phyloP scores from a whole-genome alignment of 2,888 invertebrate species.

The Acanthosepion lycidas region DNA sequence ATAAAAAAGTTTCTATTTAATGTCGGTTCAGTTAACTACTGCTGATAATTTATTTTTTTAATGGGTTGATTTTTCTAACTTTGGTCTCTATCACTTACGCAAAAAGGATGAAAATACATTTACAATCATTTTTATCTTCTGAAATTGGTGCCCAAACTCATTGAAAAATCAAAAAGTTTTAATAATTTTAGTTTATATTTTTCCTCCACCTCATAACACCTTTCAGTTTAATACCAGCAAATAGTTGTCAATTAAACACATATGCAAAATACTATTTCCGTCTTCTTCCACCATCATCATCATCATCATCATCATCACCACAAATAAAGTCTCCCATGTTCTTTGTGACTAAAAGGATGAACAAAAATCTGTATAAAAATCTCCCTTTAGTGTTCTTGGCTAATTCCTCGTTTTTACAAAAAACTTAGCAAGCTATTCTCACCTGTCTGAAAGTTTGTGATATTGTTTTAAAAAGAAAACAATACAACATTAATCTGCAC shows the following conservation, averaged over 20 bases:
- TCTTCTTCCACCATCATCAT: background rate
- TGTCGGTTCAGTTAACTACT: background rate
- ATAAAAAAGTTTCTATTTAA: background rate
- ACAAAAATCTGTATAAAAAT: background rate
- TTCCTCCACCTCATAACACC: too few relatives aligned
- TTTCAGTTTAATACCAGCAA: background rate
- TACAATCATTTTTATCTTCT: background rate
- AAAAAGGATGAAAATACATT: background rate
- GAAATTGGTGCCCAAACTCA: background rate
- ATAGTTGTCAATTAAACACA: background rate
- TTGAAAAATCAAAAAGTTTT: background rate
- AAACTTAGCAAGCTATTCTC: background rate
- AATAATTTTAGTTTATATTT: background rate
- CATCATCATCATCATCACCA: too few relatives aligned
- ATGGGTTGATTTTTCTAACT: background rate
- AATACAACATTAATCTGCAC: background rate
- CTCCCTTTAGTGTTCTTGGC: background rate
- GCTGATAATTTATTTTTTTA: slow-evolving; percentile 13
- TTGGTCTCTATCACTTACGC: background rate
- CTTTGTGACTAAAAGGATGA: background rate
- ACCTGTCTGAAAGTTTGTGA: background rate
- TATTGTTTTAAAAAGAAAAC: background rate
- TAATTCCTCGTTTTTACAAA: background rate
- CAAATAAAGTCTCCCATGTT: background rate
- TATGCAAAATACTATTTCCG: background rate